These are phyloP conservation scores for Steatocranus sp. DNA, from an alignment of 2,797 vertebrate species.

Conservation along the genomic window DNA sequence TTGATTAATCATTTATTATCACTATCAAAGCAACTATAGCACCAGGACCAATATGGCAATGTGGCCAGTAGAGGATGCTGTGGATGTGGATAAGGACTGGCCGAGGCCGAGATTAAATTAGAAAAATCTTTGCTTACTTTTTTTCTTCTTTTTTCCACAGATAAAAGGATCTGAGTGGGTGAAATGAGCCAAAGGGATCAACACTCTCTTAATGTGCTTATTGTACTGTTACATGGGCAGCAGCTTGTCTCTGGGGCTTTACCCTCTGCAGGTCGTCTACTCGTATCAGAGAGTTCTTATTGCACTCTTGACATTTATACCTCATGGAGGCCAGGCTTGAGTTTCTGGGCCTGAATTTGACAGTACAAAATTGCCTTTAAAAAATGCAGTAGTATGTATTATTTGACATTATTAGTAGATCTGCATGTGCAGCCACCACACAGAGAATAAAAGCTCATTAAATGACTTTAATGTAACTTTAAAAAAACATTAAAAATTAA, in stretches of 20 bases:
- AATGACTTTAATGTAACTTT: not conserved
- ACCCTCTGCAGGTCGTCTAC: not conserved
- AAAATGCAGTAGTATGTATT: accelerated
- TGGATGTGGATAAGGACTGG: not conserved
- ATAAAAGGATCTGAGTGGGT: not conserved
- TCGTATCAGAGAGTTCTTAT: not conserved
- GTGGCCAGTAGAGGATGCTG: not conserved
- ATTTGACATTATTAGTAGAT: not conserved
- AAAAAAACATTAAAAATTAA: not conserved
- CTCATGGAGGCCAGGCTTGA: not conserved
- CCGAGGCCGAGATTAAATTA: not conserved
- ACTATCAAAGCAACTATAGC: not conserved
- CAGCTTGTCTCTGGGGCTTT: not conserved
- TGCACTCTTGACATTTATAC: accelerated
- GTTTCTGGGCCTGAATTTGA: not conserved
- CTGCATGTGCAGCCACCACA: not conserved
- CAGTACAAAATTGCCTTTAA: not conserved
- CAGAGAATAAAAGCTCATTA: not conserved
- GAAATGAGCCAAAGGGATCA: not conserved
- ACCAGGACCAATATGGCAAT: not conserved
- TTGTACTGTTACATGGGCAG: not conserved
- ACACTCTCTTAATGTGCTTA: not conserved
- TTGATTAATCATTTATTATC: not conserved
- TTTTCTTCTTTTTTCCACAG: not conserved
- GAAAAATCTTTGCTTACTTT: not conserved